Evolutionary conservation across 23 tunicate genomes (phyloP).

Genomic region (Halocynthia roretzi): DNA sequence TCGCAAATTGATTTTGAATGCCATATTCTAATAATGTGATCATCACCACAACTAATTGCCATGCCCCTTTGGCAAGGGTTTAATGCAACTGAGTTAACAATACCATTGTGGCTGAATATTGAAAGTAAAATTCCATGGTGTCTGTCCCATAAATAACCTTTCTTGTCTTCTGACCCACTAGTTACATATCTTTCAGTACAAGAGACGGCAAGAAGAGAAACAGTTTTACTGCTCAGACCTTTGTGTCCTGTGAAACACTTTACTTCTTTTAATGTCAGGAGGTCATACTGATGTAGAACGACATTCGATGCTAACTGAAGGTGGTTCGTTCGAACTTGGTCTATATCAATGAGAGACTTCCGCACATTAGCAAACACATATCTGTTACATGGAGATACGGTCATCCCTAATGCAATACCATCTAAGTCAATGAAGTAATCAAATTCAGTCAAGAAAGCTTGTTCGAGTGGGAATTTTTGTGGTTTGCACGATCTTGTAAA

Average conservation of each 20-base stretch:
- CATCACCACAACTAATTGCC: constrained; percentile 75
- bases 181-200: constrained; percentile 55
- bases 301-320: constrained; percentile 36
- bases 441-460: constrained; percentile 30
- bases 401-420: constrained; percentile 75
- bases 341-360: constrained; percentile 21
- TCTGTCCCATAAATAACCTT: constrained; percentile 76
- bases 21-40: constrained; percentile 73
- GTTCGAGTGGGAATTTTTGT: too few species aligned
- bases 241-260: constrained; percentile 29
- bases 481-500: not conserved
- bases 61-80: constrained; percentile 76
- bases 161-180: constrained; percentile 74
- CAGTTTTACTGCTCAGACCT: constrained; percentile 34
- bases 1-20: constrained; percentile 55
- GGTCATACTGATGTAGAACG: constrained; percentile 35
- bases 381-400: constrained; percentile 57
- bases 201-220: constrained; percentile 46
- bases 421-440: constrained; percentile 49
- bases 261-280: constrained; percentile 48
- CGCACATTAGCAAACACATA: constrained; percentile 65
- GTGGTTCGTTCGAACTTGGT: not conserved
- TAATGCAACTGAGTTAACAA: constrained; percentile 76
- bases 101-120: constrained; percentile 38
- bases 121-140: constrained; percentile 28